Evolutionary conservation across 2,888 invertebrate species (phyloP), one percentile per base, ranked within the genome.

Genomic region (Melieria picta): DNA sequence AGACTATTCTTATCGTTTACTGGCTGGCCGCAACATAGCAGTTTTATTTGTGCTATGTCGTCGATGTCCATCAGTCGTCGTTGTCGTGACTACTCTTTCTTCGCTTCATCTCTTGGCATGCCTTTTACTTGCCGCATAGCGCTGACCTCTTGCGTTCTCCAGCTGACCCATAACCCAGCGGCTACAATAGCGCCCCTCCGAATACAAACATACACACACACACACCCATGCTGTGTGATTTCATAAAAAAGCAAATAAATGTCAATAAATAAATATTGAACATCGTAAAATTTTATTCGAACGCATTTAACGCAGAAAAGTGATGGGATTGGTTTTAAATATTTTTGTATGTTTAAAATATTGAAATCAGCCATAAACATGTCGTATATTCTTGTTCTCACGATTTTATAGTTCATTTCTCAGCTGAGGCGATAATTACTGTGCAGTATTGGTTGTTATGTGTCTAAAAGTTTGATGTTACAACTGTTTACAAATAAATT

Each of bases 111-210:
- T 9, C 42, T 65, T 62, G 16, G 30, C 43, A 10, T 47, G 10
- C 3, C 52, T 50, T 52, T 50, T 55, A 46, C 42, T 61, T 61
- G 7, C 43, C 57, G 55, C 50, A 43, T 42, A 62, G 74, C 74
- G 69, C 73, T 82, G 83, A 81, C 83, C 83, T 79, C 77, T 78
- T 76, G 69, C 77, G 77, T 75, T 78, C 76, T 77, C 77, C 60
- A 73, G 72, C 77, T 83, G 83, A 82, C 77, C 82, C 80, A 77
- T 76, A 77, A 73, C 58, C 56, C 16, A 69, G 16, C 43, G 16
- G 61, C 4, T 43, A 48, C 50, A 16, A 45, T 11, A 48, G 43
- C 13, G 50, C 43, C 60, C 13, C 50, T 60, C 30, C 11, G n/a
- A 48, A 67, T 50, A 45, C 48, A 57, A 4, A 16, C 16, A 16